Evolutionary conservation across 2,888 invertebrate species (phyloP).

Genomic region (Nematopogon swammerdamellus): DNA sequence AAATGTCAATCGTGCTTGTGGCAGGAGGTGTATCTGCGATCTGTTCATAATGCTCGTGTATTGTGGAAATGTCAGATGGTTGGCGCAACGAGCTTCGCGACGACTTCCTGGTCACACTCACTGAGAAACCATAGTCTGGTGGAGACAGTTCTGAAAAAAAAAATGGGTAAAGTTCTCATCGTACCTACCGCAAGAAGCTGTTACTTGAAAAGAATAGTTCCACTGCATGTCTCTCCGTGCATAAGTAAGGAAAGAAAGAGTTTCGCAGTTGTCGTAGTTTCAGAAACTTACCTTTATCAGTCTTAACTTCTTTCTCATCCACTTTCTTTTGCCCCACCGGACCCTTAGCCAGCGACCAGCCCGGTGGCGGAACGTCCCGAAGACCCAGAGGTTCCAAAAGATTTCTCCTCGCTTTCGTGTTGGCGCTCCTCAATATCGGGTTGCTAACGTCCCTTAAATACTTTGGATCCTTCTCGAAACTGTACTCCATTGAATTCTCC

Average conservation of each 20-base stretch:
- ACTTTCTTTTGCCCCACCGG: neutral
- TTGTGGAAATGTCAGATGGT: neutral
- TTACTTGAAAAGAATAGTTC: too few species aligned
- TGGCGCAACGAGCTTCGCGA: neutral
- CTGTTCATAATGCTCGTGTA: neutral
- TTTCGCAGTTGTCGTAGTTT: too few species aligned
- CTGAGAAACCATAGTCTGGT: neutral
- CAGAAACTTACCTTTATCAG: neutral
- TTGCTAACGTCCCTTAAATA: conserved; percentile 12
- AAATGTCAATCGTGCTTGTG: neutral
- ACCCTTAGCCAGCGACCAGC: conserved; percentile 47
- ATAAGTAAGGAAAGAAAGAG: too few species aligned
- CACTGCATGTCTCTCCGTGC: too few species aligned
- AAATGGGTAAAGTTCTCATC: too few species aligned
- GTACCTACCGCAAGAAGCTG: too few species aligned
- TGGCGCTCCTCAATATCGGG: conserved; percentile 11
- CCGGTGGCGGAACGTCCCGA: conserved; percentile 25
- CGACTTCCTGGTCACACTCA: neutral
- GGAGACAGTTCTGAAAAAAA: too few species aligned
- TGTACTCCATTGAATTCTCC: conserved; percentile 4
- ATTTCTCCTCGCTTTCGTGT: conserved; percentile 31
- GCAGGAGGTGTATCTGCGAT: neutral
- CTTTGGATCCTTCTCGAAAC: conserved; percentile 11
- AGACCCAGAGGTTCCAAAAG: conserved; percentile 42
- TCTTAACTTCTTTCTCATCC: neutral